Conservation (phyloP, 2,888 invertebrate species). For the Drosophila yooni region DNA sequence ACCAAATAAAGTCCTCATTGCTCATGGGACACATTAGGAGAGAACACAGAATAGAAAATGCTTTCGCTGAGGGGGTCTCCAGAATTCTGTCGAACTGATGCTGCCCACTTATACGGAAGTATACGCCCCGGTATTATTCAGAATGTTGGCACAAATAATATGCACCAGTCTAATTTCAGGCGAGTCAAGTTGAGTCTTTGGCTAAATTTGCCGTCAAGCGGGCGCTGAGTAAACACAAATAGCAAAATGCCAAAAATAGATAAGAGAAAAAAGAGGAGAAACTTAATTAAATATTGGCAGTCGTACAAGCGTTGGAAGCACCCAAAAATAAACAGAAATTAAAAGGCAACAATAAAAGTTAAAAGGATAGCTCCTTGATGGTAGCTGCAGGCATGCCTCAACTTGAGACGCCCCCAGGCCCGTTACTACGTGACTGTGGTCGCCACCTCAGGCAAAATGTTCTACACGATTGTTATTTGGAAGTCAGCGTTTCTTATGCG, state of each 20-base stretch:
- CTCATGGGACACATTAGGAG: conserved; percentile 69
- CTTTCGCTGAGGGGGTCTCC: conserved; percentile 14
- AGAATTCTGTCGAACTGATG: conserved; percentile 3
- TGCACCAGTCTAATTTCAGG: conserved; percentile 3
- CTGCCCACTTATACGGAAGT: background rate
- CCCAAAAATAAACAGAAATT: conserved; percentile 39
- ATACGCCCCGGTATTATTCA: conserved; percentile 6
- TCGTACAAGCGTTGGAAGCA: background rate
- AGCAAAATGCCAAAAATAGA: conserved; percentile 44
- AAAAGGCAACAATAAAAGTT: conserved; percentile 21
- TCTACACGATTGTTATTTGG: conserved; percentile 18
- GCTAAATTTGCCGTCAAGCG: background rate
- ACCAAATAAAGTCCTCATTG: background rate
- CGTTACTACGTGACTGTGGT: conserved; percentile 46
- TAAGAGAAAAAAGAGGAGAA: conserved; percentile 5
- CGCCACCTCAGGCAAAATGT: conserved; percentile 36
- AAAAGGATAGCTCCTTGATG: background rate
- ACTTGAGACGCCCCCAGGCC: conserved; percentile 15
- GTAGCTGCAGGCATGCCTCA: background rate
- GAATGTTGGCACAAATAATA: conserved; percentile 28
- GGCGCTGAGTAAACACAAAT: conserved; percentile 20
- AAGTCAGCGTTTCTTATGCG: conserved; percentile 33
- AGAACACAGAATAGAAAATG: conserved; percentile 25
- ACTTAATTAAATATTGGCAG: conserved; percentile 55
- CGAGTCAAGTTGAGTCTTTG: background rate